Evolutionary conservation across 1,140 invertebrate species (phyloP), one percentile per base, ranked within the genome.

Genomic region (Bilobella aurantiaca): DNA sequence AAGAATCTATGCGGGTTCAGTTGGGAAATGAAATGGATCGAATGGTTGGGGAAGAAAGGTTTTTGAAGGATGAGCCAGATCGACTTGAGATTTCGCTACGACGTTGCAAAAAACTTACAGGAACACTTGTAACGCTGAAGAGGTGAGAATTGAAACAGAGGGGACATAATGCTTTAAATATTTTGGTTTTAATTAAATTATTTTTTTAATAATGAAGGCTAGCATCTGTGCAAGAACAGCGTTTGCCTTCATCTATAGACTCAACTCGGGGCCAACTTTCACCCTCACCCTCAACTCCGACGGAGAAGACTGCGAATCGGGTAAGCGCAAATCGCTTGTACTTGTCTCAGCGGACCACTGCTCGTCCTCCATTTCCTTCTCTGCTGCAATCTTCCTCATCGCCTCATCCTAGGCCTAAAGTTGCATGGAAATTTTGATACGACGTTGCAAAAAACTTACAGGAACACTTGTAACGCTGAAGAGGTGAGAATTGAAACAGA

Each of bases 391-490:
- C n/a, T 8, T n/a, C n/a, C 8, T 30, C 58, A 59, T 8, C 14
- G 18, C 5, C 3, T 59, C 8, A 23, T 30, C 3, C 59, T 28
- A 62, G 25, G 34, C 29, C 59, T 58, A 58, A 27, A 46, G 14
- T 62, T 62, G 32, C 59, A 62, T 42, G 31, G 57, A 58, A 29
- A 62, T 42, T 62, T 5, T 42, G 47, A 78, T 97, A 60, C 85
- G 89, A 73, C 83, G 93, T 65, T 97, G 94, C 81, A 97, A 97
- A 80, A 96, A 97, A 76, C 79, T 98, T 16, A 97, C 94, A 8
- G 92, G 93, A 65, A 97, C 93, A 42, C 81, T 98, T 68, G 93
- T 96, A 49, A 97, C 93, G 57, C 80, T 98, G 25, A 97, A 97
- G 85, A 88, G 93, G 94, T 61, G n/a, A n/a, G n/a, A n/a, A n/a